Conservation (phyloP, 2,797 vertebrate genomes). For the Sphenodon punctatus region DNA sequence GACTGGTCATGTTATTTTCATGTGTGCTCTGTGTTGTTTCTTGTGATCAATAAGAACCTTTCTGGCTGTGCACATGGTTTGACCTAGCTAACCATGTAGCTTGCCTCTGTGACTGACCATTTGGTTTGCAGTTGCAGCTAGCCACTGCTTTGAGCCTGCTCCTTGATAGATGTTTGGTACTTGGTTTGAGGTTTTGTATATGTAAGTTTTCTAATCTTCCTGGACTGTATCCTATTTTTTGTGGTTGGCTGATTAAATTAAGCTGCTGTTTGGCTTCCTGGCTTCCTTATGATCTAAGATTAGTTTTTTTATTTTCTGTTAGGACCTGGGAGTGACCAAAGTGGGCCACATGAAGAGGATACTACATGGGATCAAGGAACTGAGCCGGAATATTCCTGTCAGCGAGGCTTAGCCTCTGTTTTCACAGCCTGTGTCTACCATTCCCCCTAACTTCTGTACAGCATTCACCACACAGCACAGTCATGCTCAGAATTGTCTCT, state of each 20-base stretch:
- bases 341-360: slow-evolving; percentile 98
- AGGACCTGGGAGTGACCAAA: slow-evolving; percentile 97
- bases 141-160: neutral
- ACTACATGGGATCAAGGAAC: slow-evolving; percentile 92
- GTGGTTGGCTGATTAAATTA: neutral
- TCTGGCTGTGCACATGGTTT: neutral
- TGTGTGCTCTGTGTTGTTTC: neutral
- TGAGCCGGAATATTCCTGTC: slow-evolving; percentile 86
- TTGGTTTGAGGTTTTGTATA: neutral
- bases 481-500: slow-evolving; percentile 36
- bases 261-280: neutral
- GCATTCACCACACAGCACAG: slow-evolving; percentile 52
- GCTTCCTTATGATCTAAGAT: neutral
- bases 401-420: slow-evolving; percentile 84
- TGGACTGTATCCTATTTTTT: neutral
- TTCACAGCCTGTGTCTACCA: slow-evolving; percentile 71
- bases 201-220: neutral
- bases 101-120: neutral
- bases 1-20: neutral
- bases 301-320: slow-evolving; percentile 49
- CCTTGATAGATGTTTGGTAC: neutral
- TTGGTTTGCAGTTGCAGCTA: neutral
- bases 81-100: neutral
- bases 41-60: neutral
- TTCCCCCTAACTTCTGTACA: slow-evolving; percentile 48